Evolutionary conservation across 2,113 vertebrate genomes (phyloP).

Genomic region (Thermophis baileyi): DNA sequence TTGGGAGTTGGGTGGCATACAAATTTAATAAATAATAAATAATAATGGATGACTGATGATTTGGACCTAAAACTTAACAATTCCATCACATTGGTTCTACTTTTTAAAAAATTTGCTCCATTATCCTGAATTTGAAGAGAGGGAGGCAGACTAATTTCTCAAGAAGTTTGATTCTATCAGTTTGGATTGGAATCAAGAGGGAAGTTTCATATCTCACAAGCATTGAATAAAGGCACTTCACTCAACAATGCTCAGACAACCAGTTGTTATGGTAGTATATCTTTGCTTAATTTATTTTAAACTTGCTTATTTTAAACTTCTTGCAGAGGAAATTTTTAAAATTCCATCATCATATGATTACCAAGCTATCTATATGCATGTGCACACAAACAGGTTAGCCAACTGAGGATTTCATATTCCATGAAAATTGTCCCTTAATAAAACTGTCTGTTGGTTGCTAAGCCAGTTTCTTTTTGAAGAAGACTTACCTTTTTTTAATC

Average conservation of each 20-base stretch:
- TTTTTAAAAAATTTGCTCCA: background rate
- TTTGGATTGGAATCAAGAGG: background rate
- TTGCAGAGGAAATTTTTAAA: background rate
- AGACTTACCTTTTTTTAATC: background rate
- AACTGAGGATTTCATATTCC: background rate
- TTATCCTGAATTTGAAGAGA: background rate
- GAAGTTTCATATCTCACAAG: background rate
- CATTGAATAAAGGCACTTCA: background rate
- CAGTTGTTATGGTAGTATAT: background rate
- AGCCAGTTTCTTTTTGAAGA: background rate
- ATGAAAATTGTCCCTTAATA: background rate
- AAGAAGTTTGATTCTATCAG: background rate
- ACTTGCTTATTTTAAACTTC: background rate
- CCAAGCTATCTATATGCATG: background rate
- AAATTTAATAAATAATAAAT: too few species aligned
- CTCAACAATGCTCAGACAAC: background rate
- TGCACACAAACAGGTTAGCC: background rate
- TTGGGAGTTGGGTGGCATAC: too few species aligned
- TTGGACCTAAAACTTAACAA: background rate
- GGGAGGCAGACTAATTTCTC: background rate
- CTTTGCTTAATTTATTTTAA: background rate
- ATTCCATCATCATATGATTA: background rate
- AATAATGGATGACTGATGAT: background rate
- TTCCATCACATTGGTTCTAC: background rate
- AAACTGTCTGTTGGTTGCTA: background rate